Base-by-base conservation (phyloP, 2,113 vertebrate genomes). In the Machaerirhynchus nigripectus region DNA sequence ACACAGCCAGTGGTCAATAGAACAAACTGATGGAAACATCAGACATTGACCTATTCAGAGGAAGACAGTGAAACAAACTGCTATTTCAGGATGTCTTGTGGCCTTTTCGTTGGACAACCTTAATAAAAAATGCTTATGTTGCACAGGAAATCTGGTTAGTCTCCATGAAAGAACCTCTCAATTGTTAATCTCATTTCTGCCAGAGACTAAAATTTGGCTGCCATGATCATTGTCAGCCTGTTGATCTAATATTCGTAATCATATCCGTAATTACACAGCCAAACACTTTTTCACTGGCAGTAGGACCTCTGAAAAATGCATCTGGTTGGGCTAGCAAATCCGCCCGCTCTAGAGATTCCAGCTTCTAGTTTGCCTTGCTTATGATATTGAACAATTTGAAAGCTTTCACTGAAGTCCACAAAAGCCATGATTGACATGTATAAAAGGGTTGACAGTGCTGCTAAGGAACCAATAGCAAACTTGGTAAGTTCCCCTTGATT, bases 101-200 rank as follows among this genome's bases (percentile, higher is more conserved):
- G 90, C 63, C 59, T 88, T 93, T 92, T 78, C 1, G 0, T 93
- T 93, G 15, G 18, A 75, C 60, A 81, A 84, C 56, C 63, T 88
- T 67, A 88, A 86, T 80, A 81, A 74, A 65, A 70, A 93, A 80
- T 92, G 55, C 19, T 80, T 84, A 49, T 89, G 73, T 71, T 3
- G 24, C 31, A 35, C 95, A 95, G 93, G 93, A 96, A 95, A 94
- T 96, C 60, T 96, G 82, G 82, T 96, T 90, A 92, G 75, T 71
- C 73, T 95, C 95, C 47, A 56, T 59, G 92, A 92, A 78, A 93
- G 47, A 87, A 90, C 22, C 87, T 86, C 90, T 95, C 87, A 86
- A 74, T 94, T 90, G 90, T 93, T 97, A 96, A 97, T 97, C 68
- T 93, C 79, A 88, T 97, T 97, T 97, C 87, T 96, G 90, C 92